phyloP scores from a whole-genome alignment of 2,888 invertebrate genomes.

The Drosophila recens region DNA sequence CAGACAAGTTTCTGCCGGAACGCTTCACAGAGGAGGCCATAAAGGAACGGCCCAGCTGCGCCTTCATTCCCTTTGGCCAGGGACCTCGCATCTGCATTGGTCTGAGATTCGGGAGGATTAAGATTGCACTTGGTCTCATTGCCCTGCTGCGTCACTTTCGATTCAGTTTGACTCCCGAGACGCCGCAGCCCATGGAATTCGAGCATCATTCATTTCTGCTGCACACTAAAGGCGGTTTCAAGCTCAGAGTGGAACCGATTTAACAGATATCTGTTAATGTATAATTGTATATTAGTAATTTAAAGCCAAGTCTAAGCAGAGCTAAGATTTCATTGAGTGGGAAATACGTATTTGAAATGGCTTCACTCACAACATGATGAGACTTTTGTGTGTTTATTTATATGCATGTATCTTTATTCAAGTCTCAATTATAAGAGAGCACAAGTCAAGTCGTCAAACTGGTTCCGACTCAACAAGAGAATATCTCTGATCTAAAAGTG shows the following conservation, averaged over 20 bases:
- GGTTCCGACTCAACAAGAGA: not conserved
- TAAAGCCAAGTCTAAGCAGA: not conserved
- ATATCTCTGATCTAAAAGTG: not conserved
- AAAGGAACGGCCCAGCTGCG: slow-evolving; percentile 77
- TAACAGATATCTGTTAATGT: not conserved
- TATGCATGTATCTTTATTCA: not conserved
- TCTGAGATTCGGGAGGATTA: slow-evolving; percentile 78
- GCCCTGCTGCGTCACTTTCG: slow-evolving; percentile 60
- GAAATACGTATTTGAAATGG: not conserved
- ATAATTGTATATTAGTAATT: not conserved
- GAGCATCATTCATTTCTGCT: slow-evolving; percentile 51
- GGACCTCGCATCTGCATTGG: slow-evolving; percentile 82
- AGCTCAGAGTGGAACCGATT: slow-evolving; percentile 51
- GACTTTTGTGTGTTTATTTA: not conserved
- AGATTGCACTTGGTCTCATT: slow-evolving; percentile 68
- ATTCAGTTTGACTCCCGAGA: slow-evolving; percentile 46
- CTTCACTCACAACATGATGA: not conserved
- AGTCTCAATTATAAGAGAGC: not conserved
- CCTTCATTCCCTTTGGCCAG: slow-evolving; percentile 82
- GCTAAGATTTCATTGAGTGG: not conserved
- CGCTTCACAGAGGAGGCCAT: slow-evolving; percentile 87
- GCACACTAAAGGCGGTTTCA: slow-evolving; percentile 57
- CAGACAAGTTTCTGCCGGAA: slow-evolving; percentile 87
- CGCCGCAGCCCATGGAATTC: slow-evolving; percentile 56
- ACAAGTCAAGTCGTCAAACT: not conserved